Conservation (phyloP, 1,140 invertebrate species). For the Portunus trituberculatus region DNA sequence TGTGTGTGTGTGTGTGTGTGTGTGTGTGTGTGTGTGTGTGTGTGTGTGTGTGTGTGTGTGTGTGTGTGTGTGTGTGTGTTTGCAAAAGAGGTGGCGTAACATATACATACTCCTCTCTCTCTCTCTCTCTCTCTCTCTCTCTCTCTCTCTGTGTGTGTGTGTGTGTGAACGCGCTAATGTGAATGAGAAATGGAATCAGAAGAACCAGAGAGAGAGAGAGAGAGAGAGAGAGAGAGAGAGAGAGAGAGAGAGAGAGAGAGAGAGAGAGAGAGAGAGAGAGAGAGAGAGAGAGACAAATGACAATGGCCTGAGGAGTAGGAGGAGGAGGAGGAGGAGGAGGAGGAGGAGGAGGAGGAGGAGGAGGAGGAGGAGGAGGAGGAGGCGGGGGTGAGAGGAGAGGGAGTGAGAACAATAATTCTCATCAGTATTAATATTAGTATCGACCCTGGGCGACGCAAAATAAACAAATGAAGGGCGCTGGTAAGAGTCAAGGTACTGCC, state of each 20-base stretch:
- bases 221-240: background rate
- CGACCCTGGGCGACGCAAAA: no score
- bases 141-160: slow-evolving; percentile 48
- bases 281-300: background rate
- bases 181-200: background rate
- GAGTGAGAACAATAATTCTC: no score
- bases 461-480: no score
- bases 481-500: no score
- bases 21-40: background rate
- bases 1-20: slow-evolving; percentile 40
- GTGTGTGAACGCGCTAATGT: background rate
- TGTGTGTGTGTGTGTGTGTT: slow-evolving; percentile 37
- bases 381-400: no score
- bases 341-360: background rate
- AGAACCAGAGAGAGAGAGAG: background rate
- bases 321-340: background rate
- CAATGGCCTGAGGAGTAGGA: background rate
- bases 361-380: background rate
- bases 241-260: no score
- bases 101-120: slow-evolving; percentile 42
- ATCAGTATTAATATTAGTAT: no score
- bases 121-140: slow-evolving; percentile 42
- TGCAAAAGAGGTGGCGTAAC: background rate
- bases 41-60: slow-evolving; percentile 56
- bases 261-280: no score